phyloP scores from a whole-genome alignment of 92 coral and sea anemone species.

The Diadumene lineata region DNA sequence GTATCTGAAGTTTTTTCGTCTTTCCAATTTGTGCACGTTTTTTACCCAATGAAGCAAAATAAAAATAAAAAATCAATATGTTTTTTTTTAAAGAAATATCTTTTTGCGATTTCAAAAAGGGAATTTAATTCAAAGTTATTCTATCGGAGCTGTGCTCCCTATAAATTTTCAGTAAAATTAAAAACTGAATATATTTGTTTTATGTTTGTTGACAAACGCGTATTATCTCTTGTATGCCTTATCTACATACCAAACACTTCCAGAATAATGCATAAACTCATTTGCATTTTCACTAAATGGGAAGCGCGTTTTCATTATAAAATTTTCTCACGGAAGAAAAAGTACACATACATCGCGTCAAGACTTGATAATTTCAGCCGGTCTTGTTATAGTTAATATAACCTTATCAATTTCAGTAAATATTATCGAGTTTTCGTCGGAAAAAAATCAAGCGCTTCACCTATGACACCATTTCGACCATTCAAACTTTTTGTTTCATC shows the following conservation, averaged over 20 bases:
- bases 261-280: not conserved
- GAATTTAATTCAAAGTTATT: not conserved
- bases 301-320: not conserved
- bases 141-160: conserved; percentile 15
- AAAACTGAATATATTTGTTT: not conserved
- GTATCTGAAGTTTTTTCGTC: not conserved
- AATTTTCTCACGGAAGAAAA: conserved; percentile 1
- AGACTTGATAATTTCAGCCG: too few relatives aligned
- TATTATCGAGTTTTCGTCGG: too few relatives aligned
- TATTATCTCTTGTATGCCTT: not conserved
- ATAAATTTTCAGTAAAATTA: too few relatives aligned
- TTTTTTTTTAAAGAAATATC: not conserved
- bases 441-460: too few relatives aligned
- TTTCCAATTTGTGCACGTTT: not conserved
- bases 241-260: not conserved
- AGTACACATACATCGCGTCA: not conserved
- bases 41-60: not conserved
- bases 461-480: too few relatives aligned
- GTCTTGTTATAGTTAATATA: too few relatives aligned
- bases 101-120: not conserved
- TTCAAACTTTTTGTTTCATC: not conserved
- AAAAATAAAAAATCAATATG: not conserved
- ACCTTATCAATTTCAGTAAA: too few relatives aligned
- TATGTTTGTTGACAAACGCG: not conserved
- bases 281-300: not conserved